Conservation (phyloP, 2,797 vertebrate genomes). For the Coregonus sp. region DNA sequence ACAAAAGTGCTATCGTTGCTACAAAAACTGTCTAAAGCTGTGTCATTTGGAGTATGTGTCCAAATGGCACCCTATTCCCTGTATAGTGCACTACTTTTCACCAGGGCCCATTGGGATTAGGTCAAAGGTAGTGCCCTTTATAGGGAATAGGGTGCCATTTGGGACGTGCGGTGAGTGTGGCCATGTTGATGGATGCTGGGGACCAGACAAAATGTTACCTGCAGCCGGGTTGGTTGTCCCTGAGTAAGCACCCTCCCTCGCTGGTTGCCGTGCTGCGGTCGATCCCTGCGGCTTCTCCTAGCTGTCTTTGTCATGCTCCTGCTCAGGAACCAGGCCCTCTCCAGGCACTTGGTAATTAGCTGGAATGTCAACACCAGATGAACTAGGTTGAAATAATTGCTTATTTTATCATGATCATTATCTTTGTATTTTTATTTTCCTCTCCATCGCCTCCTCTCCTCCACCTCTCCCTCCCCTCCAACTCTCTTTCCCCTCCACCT, state of each 20-base stretch:
- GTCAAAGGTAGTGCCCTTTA: not conserved
- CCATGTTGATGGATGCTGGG: constrained; percentile 7
- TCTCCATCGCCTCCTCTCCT: constrained; percentile 23
- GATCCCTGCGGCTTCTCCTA: constrained; percentile 24
- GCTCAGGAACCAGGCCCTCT: constrained; percentile 31
- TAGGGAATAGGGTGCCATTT: not conserved
- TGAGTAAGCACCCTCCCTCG: constrained; percentile 22
- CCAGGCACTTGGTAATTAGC: constrained; percentile 63
- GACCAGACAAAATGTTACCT: constrained; percentile 43
- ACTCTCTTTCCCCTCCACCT: not conserved
- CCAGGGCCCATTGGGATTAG: not conserved
- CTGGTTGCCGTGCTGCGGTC: not conserved
- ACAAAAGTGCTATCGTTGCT: not conserved
- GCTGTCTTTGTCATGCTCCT: constrained; percentile 41
- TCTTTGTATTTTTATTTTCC: constrained; percentile 54
- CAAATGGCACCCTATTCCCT: not conserved
- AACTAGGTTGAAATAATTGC: constrained; percentile 65
- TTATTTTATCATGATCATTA: constrained; percentile 67
- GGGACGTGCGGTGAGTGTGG: not conserved
- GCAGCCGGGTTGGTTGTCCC: constrained; percentile 22
- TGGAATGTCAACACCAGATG: constrained; percentile 65
- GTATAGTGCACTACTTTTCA: constrained; percentile 12
- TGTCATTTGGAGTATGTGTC: not conserved
- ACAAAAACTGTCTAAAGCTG: no score
- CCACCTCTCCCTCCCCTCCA: not conserved